Conservation (phyloP, 2,888 invertebrate species). For the Brachypterus glaber region DNA sequence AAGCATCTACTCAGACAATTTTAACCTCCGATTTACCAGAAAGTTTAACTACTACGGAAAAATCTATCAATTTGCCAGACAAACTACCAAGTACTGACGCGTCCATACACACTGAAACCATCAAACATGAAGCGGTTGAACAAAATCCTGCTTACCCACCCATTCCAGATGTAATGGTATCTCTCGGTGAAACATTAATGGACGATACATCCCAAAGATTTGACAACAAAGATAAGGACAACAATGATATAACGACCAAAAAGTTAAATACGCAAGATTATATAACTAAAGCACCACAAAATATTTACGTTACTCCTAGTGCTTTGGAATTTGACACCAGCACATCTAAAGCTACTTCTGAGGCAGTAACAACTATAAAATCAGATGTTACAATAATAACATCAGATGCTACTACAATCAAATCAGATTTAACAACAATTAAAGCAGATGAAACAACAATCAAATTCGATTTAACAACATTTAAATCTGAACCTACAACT, state of each 20-base stretch:
- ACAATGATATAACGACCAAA: constrained; percentile 4
- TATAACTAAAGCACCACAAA: no score
- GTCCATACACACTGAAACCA: constrained; percentile 10
- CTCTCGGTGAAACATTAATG: constrained; percentile 24
- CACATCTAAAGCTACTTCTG: no score
- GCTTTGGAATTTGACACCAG: no score
- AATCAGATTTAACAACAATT: no score
- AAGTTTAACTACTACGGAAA: constrained; percentile 10
- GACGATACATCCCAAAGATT: constrained; percentile 22
- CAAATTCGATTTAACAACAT: no score
- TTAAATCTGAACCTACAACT: background rate
- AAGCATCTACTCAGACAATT: constrained; percentile 12
- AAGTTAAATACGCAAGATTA: constrained; percentile 9
- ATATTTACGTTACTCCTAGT: no score
- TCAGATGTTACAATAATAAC: no score
- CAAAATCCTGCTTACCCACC: constrained; percentile 47
- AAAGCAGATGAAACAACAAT: no score
- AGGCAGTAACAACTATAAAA: no score
- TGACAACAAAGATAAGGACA: constrained; percentile 20
- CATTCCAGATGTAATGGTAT: constrained; percentile 42
- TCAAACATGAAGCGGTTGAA: constrained; percentile 19
- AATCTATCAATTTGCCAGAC: constrained; percentile 1
- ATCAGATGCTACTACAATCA: no score
- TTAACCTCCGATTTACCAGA: constrained; percentile 3
- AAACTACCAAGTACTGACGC: background rate